A percentile compares a stretch with the other conserved stretches of the same genome.
phyloP scores from a whole-genome alignment of 2,113 vertebrate genomes.

The Camelus dromedarius region DNA sequence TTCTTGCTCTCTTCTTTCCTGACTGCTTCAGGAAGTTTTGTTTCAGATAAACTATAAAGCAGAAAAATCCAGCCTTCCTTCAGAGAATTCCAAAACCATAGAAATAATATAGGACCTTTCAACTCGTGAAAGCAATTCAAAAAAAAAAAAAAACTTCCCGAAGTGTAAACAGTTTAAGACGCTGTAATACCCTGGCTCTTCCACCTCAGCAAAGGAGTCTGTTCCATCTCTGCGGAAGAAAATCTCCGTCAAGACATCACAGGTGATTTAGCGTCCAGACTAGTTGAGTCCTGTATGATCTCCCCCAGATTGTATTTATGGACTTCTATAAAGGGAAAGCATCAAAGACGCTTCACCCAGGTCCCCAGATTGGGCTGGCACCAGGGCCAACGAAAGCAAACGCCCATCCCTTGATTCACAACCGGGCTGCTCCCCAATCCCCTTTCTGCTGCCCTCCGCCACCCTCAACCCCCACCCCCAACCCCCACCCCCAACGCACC shows the following conservation, averaged over 20 bases:
- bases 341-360: conserved; percentile 55
- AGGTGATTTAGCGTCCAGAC: conserved; percentile 68
- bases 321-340: conserved; percentile 71
- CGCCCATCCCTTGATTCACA: conserved; percentile 15
- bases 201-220: background rate
- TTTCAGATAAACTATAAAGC: background rate
- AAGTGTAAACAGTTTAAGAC: conserved; percentile 41
- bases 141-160: background rate
- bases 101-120: background rate
- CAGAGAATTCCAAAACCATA: conserved; percentile 34
- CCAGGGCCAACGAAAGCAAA: conserved; percentile 51
- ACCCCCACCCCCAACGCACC: background rate
- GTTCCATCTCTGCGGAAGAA: background rate
- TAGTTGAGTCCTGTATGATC: conserved; percentile 75
- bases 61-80: conserved; percentile 45
- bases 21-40: conserved; percentile 3
- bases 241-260: conserved; percentile 60
- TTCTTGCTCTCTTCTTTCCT: background rate
- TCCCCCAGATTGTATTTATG: conserved; percentile 62
- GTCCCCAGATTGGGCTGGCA: conserved; percentile 61
- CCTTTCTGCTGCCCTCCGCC: background rate
- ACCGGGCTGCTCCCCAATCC: background rate
- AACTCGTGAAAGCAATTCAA: conserved; percentile 16
- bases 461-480: too few species aligned
- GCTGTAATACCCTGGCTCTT: background rate